Base-by-base conservation (phyloP, 2,888 invertebrate species). In the Sminthurinus aureus region DNA sequence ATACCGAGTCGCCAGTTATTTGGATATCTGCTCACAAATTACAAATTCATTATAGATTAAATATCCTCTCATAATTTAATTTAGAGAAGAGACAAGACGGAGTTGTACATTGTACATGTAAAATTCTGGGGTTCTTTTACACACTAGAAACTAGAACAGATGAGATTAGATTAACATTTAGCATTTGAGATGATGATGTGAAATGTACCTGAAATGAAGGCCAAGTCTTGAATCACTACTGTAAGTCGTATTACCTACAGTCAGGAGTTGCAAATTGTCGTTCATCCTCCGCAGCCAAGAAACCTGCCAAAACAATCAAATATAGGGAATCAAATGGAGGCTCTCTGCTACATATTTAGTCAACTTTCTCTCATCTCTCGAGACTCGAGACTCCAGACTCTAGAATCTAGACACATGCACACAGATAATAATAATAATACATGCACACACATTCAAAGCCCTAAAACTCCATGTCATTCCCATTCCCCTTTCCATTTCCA, bases 1-100 rank as follows among this genome's bases (percentile, higher is more conserved):
- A 93, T 93, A 90, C 92, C 92, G 86, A 93, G 90, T 87, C 93
- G 91, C 92, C 93, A 93, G 90, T 93, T 93, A 90, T 92, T 92
- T 66, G 93, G 93, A 87, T 91, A 93, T 80, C 88, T 88, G 81
- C 26, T 67, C 18, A 8, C 11, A 73, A 81, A 69, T 66, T 75
- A 64, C 64, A 26, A 50, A 26, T 76, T 26, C 18, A 38, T 24
- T 0, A 67, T 26, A 26, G 66, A 12, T 66, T 38, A n/a, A 73
- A 26, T 18, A 74, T 38, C 58, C 9, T 66, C 20, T 66, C 13
- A 20, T 71, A 20, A 69, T 69, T 69, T n/a, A 69, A 69, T 64
- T 64, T 38, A 38, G 38, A 6, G 6, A 1, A 38, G 6, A 38
- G n/a, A n/a, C n/a, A n/a, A n/a, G n/a, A n/a, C n/a, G n/a, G n/a